Evolutionary conservation across 2,888 invertebrate species (phyloP).

Genomic region (Phanerotoma sp.): DNA sequence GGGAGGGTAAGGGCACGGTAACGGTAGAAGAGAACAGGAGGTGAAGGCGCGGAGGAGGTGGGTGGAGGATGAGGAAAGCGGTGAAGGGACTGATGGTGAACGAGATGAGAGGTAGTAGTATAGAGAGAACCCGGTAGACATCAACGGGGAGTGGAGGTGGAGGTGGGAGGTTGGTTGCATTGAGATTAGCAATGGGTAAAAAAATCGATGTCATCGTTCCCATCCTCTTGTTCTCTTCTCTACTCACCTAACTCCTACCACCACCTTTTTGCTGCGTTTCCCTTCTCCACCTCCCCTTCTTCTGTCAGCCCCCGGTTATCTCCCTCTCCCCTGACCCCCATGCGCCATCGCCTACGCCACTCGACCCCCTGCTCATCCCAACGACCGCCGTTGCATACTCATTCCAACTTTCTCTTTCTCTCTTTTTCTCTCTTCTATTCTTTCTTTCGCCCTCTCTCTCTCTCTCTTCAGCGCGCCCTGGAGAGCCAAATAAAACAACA

Average conservation of each 20-base stretch:
- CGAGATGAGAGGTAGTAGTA: conserved; percentile 13
- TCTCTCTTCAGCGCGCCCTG: conserved; percentile 42
- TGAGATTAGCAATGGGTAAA: conserved; percentile 57
- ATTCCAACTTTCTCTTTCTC: conserved; percentile 11
- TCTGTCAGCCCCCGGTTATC: conserved; percentile 39
- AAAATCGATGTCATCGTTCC: conserved; percentile 56
- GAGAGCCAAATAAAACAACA: conserved; percentile 54
- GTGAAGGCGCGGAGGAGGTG: background rate
- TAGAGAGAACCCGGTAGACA: too few species aligned
- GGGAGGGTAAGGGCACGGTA: too few species aligned
- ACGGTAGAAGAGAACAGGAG: background rate
- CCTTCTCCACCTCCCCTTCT: conserved; percentile 36
- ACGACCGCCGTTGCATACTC: too few species aligned
- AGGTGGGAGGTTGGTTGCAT: conserved; percentile 45
- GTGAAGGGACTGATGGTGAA: background rate
- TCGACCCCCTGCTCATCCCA: too few species aligned
- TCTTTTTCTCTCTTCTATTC: conserved; percentile 1
- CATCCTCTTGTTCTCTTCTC: background rate
- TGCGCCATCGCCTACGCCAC: too few species aligned
- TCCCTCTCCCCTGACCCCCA: conserved; percentile 12
- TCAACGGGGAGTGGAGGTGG: conserved; percentile 22
- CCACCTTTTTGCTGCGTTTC: conserved; percentile 4
- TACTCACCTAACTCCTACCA: conserved; percentile 11
- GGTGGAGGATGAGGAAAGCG: conserved; percentile 3
- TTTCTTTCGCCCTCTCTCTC: conserved; percentile 31